Evolutionary conservation across 2,797 vertebrate species (phyloP).

Genomic region (Acipenser transmontanus): DNA sequence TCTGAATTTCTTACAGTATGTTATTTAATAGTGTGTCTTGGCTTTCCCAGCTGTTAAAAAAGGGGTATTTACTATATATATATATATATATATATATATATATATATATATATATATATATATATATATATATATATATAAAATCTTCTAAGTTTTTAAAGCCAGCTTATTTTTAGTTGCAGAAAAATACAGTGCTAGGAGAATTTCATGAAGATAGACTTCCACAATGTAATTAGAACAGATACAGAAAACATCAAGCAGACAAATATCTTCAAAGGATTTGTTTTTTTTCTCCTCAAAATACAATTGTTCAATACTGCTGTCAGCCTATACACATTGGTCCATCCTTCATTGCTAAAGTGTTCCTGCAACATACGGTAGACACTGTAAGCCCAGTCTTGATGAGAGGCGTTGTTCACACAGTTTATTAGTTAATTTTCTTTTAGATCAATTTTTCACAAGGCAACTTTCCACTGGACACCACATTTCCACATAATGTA

Average conservation of each 20-base stretch:
- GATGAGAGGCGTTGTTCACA: background rate
- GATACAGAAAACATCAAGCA: too few species aligned
- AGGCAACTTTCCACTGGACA: background rate
- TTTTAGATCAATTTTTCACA: slow-evolving; percentile 2
- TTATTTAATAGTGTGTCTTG: background rate
- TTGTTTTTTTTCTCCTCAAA: background rate
- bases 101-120: too few species aligned
- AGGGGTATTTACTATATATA: background rate
- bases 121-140: too few species aligned
- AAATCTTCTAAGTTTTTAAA: too few species aligned
- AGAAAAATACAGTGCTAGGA: too few species aligned
- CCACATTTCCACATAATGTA: too few species aligned
- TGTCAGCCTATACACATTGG: background rate
- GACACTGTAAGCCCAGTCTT: background rate
- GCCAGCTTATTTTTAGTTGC: too few species aligned
- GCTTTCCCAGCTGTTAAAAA: background rate
- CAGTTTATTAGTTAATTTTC: background rate
- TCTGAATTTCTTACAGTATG: background rate
- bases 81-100: too few species aligned
- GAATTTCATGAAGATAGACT: too few species aligned
- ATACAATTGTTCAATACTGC: background rate
- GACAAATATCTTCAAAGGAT: slow-evolving; percentile 3
- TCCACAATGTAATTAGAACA: too few species aligned
- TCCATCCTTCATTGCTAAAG: background rate
- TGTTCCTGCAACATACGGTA: background rate